phyloP scores from a whole-genome alignment of 2,113 vertebrate species.

The Eptatretus burgeri region DNA sequence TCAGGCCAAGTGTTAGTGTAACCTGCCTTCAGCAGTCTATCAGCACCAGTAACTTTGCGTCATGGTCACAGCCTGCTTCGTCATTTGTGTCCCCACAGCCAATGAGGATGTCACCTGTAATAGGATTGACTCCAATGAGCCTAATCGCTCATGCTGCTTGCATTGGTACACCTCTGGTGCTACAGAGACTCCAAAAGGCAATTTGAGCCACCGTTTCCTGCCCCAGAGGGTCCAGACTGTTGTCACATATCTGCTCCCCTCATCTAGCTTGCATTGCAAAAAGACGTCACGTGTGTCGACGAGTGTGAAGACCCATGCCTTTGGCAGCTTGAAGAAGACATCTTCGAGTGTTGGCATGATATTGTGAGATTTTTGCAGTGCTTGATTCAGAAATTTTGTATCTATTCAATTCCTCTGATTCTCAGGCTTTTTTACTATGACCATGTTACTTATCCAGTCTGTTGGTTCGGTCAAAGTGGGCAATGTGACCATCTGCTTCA shows the following conservation, averaged over 20 bases:
- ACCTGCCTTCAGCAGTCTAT: slow-evolving; percentile 7
- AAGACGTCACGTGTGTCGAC: not conserved
- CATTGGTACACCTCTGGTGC: not conserved
- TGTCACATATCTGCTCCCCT: not conserved
- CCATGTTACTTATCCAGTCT: too few species aligned
- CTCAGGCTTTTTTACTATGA: too few species aligned
- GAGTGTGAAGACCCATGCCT: not conserved
- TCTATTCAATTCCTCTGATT: too few species aligned
- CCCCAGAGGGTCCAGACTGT: not conserved
- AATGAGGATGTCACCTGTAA: not conserved
- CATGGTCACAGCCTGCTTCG: not conserved
- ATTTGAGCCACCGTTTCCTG: not conserved
- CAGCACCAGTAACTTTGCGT: not conserved
- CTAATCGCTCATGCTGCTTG: not conserved
- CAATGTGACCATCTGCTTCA: too few species aligned
- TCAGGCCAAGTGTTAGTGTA: slow-evolving; percentile 8
- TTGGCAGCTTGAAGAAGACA: not conserved
- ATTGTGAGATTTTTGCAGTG: not conserved
- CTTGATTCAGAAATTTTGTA: not conserved
- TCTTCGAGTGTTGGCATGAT: not conserved
- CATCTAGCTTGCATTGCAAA: not conserved
- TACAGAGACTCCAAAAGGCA: not conserved
- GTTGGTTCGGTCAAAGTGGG: too few species aligned
- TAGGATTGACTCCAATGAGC: not conserved
- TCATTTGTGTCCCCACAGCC: not conserved